Conservation (phyloP, 2,797 vertebrate genomes). For the Ambastaia sidthimunki region DNA sequence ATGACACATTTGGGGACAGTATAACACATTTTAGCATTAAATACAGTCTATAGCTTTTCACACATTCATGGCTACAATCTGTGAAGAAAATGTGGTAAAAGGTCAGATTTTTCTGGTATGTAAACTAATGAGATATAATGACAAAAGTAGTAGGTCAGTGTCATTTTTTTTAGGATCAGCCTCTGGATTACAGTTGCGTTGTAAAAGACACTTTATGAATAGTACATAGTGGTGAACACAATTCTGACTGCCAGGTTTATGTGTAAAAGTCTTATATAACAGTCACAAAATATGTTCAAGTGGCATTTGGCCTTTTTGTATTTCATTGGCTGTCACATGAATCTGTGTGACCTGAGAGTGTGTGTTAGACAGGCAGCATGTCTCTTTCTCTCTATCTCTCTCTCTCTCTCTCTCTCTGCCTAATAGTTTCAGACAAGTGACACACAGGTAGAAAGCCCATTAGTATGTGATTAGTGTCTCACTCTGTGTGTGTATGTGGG, state of each 20-base stretch:
- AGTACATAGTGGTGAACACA: not conserved
- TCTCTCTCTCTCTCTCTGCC: slow-evolving; percentile 43
- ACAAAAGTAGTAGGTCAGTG: not conserved
- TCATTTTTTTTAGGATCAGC: not conserved
- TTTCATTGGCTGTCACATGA: not conserved
- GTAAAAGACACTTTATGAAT: not conserved
- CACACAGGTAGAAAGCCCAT: slow-evolving; percentile 62
- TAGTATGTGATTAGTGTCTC: slow-evolving; percentile 67
- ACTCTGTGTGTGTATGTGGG: slow-evolving; percentile 12
- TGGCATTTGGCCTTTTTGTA: not conserved
- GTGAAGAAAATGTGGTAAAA: not conserved
- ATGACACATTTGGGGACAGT: too few species aligned
- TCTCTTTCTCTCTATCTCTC: slow-evolving; percentile 31
- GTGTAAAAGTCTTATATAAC: not conserved
- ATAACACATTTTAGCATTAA: not conserved
- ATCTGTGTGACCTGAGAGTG: slow-evolving; percentile 7
- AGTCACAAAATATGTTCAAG: not conserved
- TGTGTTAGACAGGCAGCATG: slow-evolving; percentile 45
- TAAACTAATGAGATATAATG: not conserved
- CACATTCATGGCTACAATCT: not conserved
- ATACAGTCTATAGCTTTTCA: not conserved
- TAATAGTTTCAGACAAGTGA: slow-evolving; percentile 66
- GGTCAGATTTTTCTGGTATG: not conserved
- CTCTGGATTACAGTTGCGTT: not conserved
- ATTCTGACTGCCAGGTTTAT: not conserved